Evolutionary conservation across 2,797 vertebrate genomes (phyloP).

Genomic region (Cottoperca gobio): DNA sequence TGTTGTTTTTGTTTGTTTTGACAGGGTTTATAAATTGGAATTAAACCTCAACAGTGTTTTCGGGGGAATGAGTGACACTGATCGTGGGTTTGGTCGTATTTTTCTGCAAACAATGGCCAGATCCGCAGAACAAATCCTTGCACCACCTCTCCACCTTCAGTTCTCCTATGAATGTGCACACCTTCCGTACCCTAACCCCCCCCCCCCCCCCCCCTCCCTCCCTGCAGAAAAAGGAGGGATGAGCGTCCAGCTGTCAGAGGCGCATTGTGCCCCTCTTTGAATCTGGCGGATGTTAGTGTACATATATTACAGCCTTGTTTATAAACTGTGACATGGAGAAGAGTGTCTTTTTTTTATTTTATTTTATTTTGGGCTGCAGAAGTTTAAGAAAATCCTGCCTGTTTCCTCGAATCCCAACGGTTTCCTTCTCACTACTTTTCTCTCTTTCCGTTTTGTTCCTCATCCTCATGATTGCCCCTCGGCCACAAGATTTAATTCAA

Average conservation of each 20-base stretch:
- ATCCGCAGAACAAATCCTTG: conserved; percentile 36
- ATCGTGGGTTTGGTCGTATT: conserved; percentile 30
- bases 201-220: background rate
- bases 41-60: conserved; percentile 72
- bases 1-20: conserved; percentile 52
- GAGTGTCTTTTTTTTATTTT: conserved; percentile 28
- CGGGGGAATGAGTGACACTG: conserved; percentile 30
- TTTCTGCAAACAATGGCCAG: conserved; percentile 29
- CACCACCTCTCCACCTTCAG: conserved; percentile 39
- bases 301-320: conserved; percentile 62
- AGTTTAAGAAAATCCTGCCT: conserved; percentile 55
- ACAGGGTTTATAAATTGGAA: conserved; percentile 52
- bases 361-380: conserved; percentile 47
- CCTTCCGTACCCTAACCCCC: conserved; percentile 19
- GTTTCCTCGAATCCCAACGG: conserved; percentile 24
- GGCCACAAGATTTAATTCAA: conserved; percentile 76
- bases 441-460: conserved; percentile 36
- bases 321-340: conserved; percentile 61
- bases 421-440: conserved; percentile 31
- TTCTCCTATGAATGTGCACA: conserved; percentile 73
- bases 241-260: conserved; percentile 28
- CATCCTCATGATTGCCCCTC: conserved; percentile 63
- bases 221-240: conserved; percentile 29
- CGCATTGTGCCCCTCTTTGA: conserved; percentile 3
- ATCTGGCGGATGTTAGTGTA: conserved; percentile 52